Percentiles rank a stretch among this genome's conserved stretches.
phyloP scores from a whole-genome alignment of 1,140 invertebrate genomes.

The Tenebrio molitor region DNA sequence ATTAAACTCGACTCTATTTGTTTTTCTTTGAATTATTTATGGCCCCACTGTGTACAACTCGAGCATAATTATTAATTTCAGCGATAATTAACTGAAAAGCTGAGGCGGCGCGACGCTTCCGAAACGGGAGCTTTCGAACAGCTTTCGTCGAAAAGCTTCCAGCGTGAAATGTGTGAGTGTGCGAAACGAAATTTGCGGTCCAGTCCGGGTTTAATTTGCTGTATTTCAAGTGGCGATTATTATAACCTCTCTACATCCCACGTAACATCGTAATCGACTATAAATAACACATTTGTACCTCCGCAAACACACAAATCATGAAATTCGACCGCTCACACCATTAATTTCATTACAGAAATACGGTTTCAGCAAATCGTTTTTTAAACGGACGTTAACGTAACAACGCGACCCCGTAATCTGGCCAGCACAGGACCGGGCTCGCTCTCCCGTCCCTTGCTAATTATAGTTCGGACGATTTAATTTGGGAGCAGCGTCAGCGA shows the following conservation, averaged over 20 bases:
- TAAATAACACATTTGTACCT: not conserved
- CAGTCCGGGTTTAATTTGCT: slow-evolving; percentile 1
- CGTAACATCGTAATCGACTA: not conserved
- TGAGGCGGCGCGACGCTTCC: no score
- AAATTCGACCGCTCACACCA: slow-evolving; percentile 5
- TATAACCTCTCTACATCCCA: not conserved
- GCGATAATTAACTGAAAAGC: slow-evolving; percentile 13
- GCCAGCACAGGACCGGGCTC: slow-evolving; percentile 5
- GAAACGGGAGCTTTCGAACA: no score
- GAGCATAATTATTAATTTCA: not conserved
- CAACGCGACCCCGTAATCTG: slow-evolving; percentile 13
- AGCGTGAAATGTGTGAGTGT: not conserved
- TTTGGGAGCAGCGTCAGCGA: slow-evolving; percentile 29
- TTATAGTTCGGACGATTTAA: slow-evolving; percentile 35
- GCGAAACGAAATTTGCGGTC: slow-evolving; percentile 1
- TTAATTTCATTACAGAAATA: slow-evolving; percentile 20
- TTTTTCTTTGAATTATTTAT: slow-evolving; percentile 46
- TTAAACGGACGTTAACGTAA: slow-evolving; percentile 7
- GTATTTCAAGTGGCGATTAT: slow-evolving; percentile 8
- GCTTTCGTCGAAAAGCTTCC: no score
- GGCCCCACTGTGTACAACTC: not conserved
- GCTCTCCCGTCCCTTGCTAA: not conserved
- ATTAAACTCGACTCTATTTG: slow-evolving; percentile 25
- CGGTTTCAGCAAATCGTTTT: slow-evolving; percentile 23
- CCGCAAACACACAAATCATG: slow-evolving; percentile 7